phyloP scores from a whole-genome alignment of 1,140 invertebrate genomes.

The Glossosoma conforme region DNA sequence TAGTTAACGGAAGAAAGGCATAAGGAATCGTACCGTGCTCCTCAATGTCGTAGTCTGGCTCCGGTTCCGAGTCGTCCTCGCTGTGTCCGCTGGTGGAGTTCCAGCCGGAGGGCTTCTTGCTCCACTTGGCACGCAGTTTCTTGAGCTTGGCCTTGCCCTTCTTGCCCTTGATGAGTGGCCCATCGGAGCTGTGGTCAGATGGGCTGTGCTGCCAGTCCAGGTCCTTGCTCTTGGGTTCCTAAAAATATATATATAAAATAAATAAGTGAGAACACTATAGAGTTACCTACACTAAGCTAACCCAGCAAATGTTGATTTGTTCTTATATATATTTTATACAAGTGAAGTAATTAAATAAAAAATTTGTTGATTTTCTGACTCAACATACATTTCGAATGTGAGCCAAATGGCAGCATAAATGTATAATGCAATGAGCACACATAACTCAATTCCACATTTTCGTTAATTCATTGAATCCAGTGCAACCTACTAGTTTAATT shows the following conservation, averaged over 20 bases:
- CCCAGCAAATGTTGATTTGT: too few species aligned
- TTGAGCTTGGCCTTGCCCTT: constrained; percentile 41
- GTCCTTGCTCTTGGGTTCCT: constrained; percentile 25
- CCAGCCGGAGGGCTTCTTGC: constrained; percentile 63
- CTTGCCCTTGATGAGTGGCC: constrained; percentile 36
- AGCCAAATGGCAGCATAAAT: too few species aligned
- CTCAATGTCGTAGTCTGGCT: constrained; percentile 50
- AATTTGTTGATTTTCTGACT: too few species aligned
- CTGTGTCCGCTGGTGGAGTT: constrained; percentile 62
- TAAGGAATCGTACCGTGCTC: constrained; percentile 28
- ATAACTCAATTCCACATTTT: too few species aligned
- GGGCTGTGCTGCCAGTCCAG: constrained; percentile 19
- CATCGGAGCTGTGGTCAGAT: constrained; percentile 33
- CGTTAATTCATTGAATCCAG: too few species aligned
- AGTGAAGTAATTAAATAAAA: too few species aligned
- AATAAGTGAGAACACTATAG: neutral
- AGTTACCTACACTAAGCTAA: too few species aligned
- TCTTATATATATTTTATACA: too few species aligned
- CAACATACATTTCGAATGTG: too few species aligned
- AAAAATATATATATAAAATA: constrained; percentile 1
- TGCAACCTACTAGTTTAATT: too few species aligned
- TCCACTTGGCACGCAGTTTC: constrained; percentile 53
- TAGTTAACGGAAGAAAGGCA: constrained; percentile 8
- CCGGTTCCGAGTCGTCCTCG: constrained; percentile 54
- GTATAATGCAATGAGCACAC: too few species aligned